A percentile compares a stretch with the other conserved stretches of the same genome.
These are phyloP conservation scores for Zapus hudsonius DNA, from an alignment of 2,113 vertebrate species.

Conservation along the genomic window DNA sequence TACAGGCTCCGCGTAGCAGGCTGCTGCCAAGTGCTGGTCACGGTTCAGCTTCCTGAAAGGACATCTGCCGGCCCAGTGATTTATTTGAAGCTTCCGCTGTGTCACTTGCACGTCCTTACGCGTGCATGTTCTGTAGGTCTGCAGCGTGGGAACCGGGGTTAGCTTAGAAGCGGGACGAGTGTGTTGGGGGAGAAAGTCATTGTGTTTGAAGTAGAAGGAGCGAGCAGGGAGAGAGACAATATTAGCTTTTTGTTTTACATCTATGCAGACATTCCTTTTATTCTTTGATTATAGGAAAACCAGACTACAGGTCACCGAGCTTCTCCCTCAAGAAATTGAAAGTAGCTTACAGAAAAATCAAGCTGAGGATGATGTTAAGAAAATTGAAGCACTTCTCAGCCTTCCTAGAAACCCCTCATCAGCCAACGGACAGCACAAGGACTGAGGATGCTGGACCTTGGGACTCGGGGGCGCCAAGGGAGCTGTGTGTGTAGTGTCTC, in stretches of 20 bases:
- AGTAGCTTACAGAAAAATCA: slow-evolving; percentile 39
- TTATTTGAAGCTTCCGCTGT: slow-evolving; percentile 45
- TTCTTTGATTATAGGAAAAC: slow-evolving; percentile 77
- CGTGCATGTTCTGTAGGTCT: background rate
- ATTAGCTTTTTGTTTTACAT: background rate
- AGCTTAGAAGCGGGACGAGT: background rate
- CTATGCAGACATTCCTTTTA: background rate
- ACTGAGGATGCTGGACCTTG: slow-evolving; percentile 49
- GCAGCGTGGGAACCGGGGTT: background rate
- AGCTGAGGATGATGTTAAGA: slow-evolving; percentile 27
- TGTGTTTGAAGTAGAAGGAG: background rate
- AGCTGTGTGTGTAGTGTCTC: background rate
- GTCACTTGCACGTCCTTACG: background rate
- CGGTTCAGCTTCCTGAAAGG: background rate
- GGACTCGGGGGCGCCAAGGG: background rate
- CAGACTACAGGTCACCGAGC: slow-evolving; percentile 78
- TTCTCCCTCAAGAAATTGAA: slow-evolving; percentile 71
- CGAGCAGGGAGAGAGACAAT: background rate
- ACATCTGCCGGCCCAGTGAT: background rate
- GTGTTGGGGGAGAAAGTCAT: background rate
- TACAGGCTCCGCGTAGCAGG: background rate
- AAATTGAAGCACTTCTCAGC: slow-evolving; percentile 72
- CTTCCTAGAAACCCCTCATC: slow-evolving; percentile 71
- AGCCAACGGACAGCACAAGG: slow-evolving; percentile 39
- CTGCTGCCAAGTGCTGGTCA: background rate